These are phyloP conservation scores for Aphelenchoides besseyi DNA, from an alignment of 1,140 invertebrate species.

Conservation along the genomic window DNA sequence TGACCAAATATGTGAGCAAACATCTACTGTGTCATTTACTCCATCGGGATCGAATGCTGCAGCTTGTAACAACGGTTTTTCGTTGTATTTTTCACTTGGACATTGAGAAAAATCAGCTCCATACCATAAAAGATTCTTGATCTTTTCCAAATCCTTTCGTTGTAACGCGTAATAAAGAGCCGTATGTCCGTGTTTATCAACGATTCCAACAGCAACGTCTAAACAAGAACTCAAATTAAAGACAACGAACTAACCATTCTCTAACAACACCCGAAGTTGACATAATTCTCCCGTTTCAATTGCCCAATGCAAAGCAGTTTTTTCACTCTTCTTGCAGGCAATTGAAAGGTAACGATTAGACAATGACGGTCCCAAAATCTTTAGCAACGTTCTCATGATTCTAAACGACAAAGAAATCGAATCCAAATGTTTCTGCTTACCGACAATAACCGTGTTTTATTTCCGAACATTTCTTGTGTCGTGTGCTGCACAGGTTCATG, in stretches of 20 bases:
- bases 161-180: not conserved
- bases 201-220: not conserved
- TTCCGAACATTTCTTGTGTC: not conserved
- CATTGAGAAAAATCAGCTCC: constrained; percentile 7
- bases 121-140: not conserved
- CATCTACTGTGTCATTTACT: not conserved
- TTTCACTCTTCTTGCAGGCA: not conserved
- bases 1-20: not conserved
- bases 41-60: not conserved
- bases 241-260: not conserved
- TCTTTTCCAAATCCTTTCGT: not conserved
- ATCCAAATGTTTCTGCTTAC: not conserved
- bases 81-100: not conserved
- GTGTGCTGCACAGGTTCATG: not conserved
- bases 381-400: not conserved
- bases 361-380: not conserved
- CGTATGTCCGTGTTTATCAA: not conserved
- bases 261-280: constrained; percentile 9
- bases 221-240: not conserved
- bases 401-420: not conserved
- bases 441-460: not conserved
- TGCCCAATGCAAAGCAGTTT: not conserved
- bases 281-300: not conserved
- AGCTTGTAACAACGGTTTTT: not conserved
- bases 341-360: not conserved